These are phyloP conservation scores for Acyrthosiphon pisum DNA, from an alignment of 1,140 invertebrate genomes.

Conservation along the genomic window DNA sequence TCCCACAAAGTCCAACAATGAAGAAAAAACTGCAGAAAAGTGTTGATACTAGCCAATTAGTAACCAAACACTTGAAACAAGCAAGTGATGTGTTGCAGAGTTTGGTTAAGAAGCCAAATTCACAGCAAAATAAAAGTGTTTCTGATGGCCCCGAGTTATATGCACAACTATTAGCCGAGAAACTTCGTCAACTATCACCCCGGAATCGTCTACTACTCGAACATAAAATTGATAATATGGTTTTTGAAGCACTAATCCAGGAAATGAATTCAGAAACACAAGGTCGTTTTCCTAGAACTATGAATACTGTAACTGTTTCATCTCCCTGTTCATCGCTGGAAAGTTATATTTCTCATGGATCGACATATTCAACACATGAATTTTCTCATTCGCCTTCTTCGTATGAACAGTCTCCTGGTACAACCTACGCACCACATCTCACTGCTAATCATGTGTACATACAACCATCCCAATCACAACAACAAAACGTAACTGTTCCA, in stretches of 20 bases:
- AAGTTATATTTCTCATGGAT: not conserved
- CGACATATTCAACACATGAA: not conserved
- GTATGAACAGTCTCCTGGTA: not conserved
- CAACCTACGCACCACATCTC: not conserved
- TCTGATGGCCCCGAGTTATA: not conserved
- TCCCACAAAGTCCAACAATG: not conserved
- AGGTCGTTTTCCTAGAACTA: not conserved
- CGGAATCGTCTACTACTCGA: not conserved
- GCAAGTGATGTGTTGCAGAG: conserved; percentile 61
- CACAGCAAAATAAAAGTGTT: conserved; percentile 15
- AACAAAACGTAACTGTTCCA: not conserved
- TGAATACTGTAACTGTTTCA: not conserved
- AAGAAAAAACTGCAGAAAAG: not conserved
- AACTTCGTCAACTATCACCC: conserved; percentile 17
- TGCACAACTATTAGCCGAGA: conserved; percentile 58
- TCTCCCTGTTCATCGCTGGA: conserved; percentile 5
- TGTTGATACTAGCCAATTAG: conserved; percentile 4
- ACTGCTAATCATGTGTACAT: not conserved
- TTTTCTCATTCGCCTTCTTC: not conserved
- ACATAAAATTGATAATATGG: conserved; percentile 13
- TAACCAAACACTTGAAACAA: conserved; percentile 60
- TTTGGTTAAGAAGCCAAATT: conserved; percentile 12
- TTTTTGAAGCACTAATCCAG: conserved; percentile 19
- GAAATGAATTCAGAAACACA: not conserved
- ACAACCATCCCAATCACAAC: conserved; percentile 11